A percentile compares a stretch with the other conserved stretches of the same genome.
Conservation (phyloP, 2,113 vertebrate genomes). For the Pseudorectes ferrugineus region DNA sequence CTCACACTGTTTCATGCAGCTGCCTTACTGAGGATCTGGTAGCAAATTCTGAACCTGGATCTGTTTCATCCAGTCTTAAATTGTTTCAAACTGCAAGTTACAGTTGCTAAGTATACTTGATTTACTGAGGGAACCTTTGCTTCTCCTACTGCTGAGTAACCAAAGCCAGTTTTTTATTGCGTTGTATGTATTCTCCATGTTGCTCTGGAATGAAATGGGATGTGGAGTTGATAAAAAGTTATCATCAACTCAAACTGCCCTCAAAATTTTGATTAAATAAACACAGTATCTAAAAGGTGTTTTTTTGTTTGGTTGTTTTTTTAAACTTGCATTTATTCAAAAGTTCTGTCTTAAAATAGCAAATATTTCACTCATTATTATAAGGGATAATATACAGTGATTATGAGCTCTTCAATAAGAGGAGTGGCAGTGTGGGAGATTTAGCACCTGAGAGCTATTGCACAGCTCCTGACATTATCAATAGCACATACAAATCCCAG, state of each 20-base stretch:
- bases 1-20: neutral
- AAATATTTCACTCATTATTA: neutral
- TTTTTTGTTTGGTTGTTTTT: rapidly evolving
- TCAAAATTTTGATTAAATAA: neutral
- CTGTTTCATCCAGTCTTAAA: neutral
- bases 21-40: neutral
- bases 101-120: neutral
- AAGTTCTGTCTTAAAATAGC: neutral
- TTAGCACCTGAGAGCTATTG: neutral
- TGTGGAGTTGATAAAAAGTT: neutral
- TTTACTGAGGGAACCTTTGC: neutral
- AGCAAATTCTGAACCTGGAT: neutral
- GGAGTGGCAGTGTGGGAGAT: neutral
- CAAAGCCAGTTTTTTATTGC: neutral
- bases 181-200: neutral
- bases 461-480: neutral
- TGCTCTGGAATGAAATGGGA: neutral
- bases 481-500: neutral
- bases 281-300: neutral
- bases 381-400: neutral
- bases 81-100: neutral
- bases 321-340: neutral
- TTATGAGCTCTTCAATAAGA: neutral
- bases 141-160: neutral
- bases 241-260: neutral